Conservation (phyloP, 2,888 invertebrate genomes). For the Pheosia gnoma region DNA sequence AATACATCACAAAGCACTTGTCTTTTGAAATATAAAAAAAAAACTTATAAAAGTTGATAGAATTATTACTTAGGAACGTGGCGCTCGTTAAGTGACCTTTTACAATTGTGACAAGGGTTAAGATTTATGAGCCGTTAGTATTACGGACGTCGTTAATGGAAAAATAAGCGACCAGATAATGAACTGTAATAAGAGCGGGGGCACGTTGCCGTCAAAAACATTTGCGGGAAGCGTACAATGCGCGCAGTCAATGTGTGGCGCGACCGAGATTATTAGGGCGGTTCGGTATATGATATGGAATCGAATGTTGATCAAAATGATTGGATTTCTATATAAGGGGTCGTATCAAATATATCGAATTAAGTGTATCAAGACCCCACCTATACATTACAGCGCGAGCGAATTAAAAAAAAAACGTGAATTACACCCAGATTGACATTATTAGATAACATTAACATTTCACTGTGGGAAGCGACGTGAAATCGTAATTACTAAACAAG, state of each 20-base stretch:
- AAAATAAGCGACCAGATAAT: constrained; percentile 38
- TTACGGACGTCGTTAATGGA: constrained; percentile 41
- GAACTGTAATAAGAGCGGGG: constrained; percentile 31
- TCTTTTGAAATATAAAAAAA: too few relatives aligned
- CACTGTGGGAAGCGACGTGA: neutral
- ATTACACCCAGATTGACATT: neutral
- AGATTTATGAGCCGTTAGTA: constrained; percentile 32
- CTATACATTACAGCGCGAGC: too few relatives aligned
- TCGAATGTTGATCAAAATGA: too few relatives aligned
- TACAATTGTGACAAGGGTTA: constrained; percentile 27
- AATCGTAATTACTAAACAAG: neutral
- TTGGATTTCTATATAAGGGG: too few relatives aligned
- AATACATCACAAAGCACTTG: too few relatives aligned
- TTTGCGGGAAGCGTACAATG: constrained; percentile 16
- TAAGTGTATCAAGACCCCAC: too few relatives aligned
- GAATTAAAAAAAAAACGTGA: too few relatives aligned
- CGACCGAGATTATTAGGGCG: neutral
- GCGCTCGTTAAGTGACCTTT: constrained; percentile 14
- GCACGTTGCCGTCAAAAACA: constrained; percentile 19
- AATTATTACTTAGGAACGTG: neutral
- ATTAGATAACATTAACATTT: neutral
- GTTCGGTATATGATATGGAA: neutral
- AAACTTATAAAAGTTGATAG: neutral
- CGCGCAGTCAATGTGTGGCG: neutral
- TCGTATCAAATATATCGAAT: too few relatives aligned